Percentiles rank a stretch among this genome's conserved stretches.
Evolutionary conservation across 2,797 vertebrate genomes (phyloP).

Genomic region (Uromys caudimaculatus): DNA sequence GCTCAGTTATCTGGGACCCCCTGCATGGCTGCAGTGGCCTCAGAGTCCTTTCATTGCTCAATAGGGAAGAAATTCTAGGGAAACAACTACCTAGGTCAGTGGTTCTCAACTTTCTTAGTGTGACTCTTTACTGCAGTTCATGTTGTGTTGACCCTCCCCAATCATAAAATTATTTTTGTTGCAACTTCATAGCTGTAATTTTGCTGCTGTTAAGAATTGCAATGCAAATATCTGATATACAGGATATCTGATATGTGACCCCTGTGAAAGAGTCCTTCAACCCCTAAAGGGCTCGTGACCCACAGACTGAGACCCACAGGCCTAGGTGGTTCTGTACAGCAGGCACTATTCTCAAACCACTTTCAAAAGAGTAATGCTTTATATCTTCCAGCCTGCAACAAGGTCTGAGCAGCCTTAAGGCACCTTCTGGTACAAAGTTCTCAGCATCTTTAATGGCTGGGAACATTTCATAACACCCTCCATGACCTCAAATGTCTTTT

Average conservation of each 20-base stretch:
- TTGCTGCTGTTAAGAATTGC: background rate
- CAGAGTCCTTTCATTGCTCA: background rate
- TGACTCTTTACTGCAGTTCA: background rate
- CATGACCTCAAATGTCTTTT: background rate
- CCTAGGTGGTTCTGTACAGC: background rate
- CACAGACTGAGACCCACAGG: background rate
- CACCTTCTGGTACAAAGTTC: background rate
- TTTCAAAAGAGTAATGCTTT: background rate
- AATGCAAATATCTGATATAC: background rate
- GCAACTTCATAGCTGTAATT: background rate
- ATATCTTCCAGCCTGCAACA: background rate
- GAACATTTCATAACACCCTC: background rate
- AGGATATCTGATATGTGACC: background rate
- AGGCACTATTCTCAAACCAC: background rate
- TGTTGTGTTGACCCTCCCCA: background rate
- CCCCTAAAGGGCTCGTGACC: background rate
- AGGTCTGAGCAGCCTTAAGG: background rate
- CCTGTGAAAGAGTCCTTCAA: background rate
- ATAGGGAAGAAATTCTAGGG: background rate
- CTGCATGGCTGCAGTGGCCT: background rate
- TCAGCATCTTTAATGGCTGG: background rate
- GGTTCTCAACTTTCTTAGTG: background rate
- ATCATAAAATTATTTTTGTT: background rate
- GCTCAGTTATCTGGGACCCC: background rate
- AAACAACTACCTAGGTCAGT: background rate